Base-by-base conservation (phyloP, 2,888 invertebrate species). In the Aproaerema taeniolella region DNA sequence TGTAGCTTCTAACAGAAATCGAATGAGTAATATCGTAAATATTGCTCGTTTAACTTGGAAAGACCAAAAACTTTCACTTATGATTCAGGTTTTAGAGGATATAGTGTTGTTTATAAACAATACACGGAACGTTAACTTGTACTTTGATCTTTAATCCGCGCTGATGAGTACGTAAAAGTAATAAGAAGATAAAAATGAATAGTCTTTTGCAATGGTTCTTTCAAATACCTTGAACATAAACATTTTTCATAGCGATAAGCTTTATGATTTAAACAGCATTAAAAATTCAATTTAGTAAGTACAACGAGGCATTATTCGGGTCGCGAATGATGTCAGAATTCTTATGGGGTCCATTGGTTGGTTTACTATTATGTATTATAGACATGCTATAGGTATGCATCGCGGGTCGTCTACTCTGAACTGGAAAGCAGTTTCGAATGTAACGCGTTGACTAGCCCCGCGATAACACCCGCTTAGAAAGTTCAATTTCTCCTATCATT, bases 391-490 rank as follows among this genome's bases (percentile, higher is more conserved):
- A n/a, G n/a, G n/a, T 34, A 29, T 41, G 42, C 34, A 38, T 41
- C 41, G 38, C 13, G 24, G 42, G 38, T 43, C 41, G 42, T 46
- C 38, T 39, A 42, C 35, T 44, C 48, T 56, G 52, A 55, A 58
- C 58, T 55, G 60, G 59, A 59, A 60, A 60, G 57, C 57, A 50
- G 53, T 54, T 61, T 49, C 47, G 47, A 53, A 53, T 49, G 49
- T 49, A 47, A 39, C 39, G 31, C 28, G 39, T 29, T 25, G 3
- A 12, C 24, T 13, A 15, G 32, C 12, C 24, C 29, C 11, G 38
- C 63, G 61, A 61, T 67, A 61, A 59, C 53, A 44, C 47, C 45
- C 47, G 52, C 59, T 65, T 76, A 76, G 80, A 79, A 79, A 80
- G 78, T 71, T 65, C 54, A 56, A 58, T 78, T 75, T 75, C 72